Conservation (phyloP, 2,797 vertebrate species). For the Lithobates pipiens region DNA sequence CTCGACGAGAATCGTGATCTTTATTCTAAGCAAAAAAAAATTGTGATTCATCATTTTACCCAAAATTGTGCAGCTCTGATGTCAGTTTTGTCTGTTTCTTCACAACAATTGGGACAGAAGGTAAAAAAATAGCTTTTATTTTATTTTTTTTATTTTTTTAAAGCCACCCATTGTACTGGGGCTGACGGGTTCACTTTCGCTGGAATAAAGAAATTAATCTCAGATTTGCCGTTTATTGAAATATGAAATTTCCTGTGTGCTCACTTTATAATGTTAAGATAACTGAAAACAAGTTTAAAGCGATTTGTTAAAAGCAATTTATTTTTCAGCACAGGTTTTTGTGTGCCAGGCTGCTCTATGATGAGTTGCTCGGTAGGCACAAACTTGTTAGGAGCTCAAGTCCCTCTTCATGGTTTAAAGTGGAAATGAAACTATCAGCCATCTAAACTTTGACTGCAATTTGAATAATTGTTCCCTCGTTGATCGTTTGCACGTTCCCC, state of each 20-base stretch:
- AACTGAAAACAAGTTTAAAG: slow-evolving; percentile 14
- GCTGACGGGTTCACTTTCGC: too few relatives aligned
- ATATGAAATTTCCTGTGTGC: neutral
- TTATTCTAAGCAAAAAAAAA: too few relatives aligned
- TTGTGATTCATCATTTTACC: too few relatives aligned
- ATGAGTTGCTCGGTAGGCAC: neutral
- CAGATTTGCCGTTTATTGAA: too few relatives aligned
- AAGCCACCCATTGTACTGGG: too few relatives aligned
- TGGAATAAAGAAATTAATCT: too few relatives aligned
- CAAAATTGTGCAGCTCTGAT: too few relatives aligned
- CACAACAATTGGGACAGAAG: too few relatives aligned
- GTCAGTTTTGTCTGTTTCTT: too few relatives aligned
- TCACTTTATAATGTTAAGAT: neutral
- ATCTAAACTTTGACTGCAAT: neutral
- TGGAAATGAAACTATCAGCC: neutral
- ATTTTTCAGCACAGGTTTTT: neutral
- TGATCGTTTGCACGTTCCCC: neutral
- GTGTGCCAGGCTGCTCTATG: neutral
- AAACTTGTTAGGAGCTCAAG: slow-evolving; percentile 8
- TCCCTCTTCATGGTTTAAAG: slow-evolving; percentile 5
- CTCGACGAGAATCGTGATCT: too few relatives aligned
- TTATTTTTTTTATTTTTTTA: too few relatives aligned
- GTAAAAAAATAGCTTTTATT: too few relatives aligned
- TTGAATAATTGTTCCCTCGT: slow-evolving; percentile 15
- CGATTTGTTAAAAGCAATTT: slow-evolving; percentile 23